These are phyloP conservation scores for Phallusia fumigata DNA, from an alignment of 23 tunicate species.

Conservation along the genomic window DNA sequence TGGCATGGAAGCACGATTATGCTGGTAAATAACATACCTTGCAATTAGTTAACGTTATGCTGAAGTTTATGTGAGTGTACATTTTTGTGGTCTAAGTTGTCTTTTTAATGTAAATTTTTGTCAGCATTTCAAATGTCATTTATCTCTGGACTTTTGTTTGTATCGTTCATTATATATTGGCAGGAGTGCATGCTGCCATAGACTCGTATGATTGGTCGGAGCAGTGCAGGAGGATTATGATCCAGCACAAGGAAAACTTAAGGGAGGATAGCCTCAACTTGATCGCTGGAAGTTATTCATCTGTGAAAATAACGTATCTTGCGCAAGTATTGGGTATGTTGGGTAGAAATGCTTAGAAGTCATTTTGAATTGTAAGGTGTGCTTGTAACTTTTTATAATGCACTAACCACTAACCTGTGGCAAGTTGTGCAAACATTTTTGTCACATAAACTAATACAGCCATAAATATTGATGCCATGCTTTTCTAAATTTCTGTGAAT, in stretches of 20 bases:
- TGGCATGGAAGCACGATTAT: conserved; percentile 56
- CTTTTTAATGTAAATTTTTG: too few relatives aligned
- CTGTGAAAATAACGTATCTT: conserved; percentile 22
- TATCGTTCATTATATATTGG: too few relatives aligned
- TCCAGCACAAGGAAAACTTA: conserved; percentile 24
- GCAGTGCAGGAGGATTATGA: conserved; percentile 34
- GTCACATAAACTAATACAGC: background rate
- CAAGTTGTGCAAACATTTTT: background rate
- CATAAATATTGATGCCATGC: background rate
- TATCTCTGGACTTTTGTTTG: too few relatives aligned
- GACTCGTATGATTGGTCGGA: conserved; percentile 58
- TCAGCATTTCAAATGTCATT: too few relatives aligned
- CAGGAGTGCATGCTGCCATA: conserved; percentile 39
- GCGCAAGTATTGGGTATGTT: conserved; percentile 39
- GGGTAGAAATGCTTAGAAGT: too few relatives aligned
- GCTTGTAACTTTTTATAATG: too few relatives aligned
- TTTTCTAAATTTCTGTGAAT: too few relatives aligned
- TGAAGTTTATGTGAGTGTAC: background rate
- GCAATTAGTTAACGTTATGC: too few relatives aligned
- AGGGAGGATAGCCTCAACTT: conserved; percentile 47
- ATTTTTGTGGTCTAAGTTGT: too few relatives aligned
- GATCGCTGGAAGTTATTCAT: conserved; percentile 62
- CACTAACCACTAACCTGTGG: too few relatives aligned
- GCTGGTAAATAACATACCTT: conserved; percentile 1
- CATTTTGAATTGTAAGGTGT: too few relatives aligned